phyloP scores from a whole-genome alignment of 2,888 invertebrate genomes.

The Cyclophora punctaria region DNA sequence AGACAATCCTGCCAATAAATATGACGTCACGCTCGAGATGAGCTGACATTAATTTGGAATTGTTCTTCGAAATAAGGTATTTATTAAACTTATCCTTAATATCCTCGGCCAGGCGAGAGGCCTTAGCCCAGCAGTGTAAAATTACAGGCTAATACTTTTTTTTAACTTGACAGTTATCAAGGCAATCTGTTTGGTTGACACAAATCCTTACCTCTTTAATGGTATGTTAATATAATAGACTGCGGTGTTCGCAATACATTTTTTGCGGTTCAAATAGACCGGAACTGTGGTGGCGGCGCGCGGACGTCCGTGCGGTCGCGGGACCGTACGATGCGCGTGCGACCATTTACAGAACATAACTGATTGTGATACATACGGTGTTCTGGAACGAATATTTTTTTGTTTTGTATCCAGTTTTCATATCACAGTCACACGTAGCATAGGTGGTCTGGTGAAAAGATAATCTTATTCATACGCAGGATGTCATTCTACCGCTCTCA shows the following conservation, averaged over 20 bases:
- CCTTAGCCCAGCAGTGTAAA: too few relatives aligned
- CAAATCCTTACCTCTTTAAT: too few relatives aligned
- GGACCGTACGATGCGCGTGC: constrained; percentile 29
- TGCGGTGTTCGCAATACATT: constrained; percentile 26
- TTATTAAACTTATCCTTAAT: too few relatives aligned
- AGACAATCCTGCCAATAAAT: constrained; percentile 8
- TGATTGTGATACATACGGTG: constrained; percentile 19
- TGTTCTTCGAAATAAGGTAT: constrained; percentile 26
- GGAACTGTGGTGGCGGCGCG: constrained; percentile 46
- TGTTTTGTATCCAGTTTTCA: neutral
- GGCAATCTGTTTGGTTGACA: too few relatives aligned
- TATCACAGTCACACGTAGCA: neutral
- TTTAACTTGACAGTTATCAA: too few relatives aligned
- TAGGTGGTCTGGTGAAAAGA: too few relatives aligned
- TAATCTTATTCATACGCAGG: too few relatives aligned
- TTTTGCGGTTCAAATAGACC: constrained; percentile 51
- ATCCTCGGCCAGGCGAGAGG: too few relatives aligned
- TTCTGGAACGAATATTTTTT: neutral
- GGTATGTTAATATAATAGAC: too few relatives aligned
- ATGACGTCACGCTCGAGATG: constrained; percentile 44
- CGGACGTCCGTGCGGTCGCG: constrained; percentile 33
- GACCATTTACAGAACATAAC: constrained; percentile 8
- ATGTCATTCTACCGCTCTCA: too few relatives aligned
- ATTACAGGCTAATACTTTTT: too few relatives aligned
- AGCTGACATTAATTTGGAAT: constrained; percentile 40